These are phyloP conservation scores for Smittia aterrima DNA, from an alignment of 2,888 invertebrate species.

Conservation along the genomic window DNA sequence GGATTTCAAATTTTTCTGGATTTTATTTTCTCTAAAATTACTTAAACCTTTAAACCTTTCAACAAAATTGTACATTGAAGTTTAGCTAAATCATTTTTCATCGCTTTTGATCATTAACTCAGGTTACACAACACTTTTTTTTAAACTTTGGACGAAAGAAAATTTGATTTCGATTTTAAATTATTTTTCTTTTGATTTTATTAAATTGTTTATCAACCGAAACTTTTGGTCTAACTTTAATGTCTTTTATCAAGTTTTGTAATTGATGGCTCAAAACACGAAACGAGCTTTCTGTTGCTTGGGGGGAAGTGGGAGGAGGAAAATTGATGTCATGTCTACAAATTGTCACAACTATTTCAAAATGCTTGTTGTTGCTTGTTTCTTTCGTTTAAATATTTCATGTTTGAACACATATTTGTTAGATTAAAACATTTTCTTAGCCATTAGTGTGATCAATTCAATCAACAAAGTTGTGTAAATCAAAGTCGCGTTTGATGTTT, in stretches of 20 bases:
- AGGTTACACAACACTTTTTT: not conserved
- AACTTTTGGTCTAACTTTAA: not conserved
- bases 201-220: not conserved
- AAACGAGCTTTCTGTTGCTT: not conserved
- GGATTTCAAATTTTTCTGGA: conserved; percentile 13
- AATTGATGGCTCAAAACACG: conserved; percentile 1
- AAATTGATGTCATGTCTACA: not conserved
- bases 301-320: not conserved
- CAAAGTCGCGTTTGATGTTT: not conserved
- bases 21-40: not conserved
- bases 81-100: conserved; percentile 11
- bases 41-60: not conserved
- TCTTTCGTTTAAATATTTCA: conserved; percentile 14
- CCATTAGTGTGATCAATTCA: not conserved
- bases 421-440: conserved; percentile 7
- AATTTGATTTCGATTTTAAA: not conserved
- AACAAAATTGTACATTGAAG: conserved; percentile 18
- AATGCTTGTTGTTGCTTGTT: conserved; percentile 13
- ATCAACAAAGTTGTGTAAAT: conserved; percentile 1
- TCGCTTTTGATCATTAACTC: not conserved
- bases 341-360: not conserved
- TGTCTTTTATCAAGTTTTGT: not conserved
- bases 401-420: conserved; percentile 11
- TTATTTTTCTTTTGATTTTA: conserved; percentile 20
- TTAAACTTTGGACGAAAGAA: not conserved